Conservation (phyloP, 2,888 invertebrate species). For the Eudasyphora cyanicolor region DNA sequence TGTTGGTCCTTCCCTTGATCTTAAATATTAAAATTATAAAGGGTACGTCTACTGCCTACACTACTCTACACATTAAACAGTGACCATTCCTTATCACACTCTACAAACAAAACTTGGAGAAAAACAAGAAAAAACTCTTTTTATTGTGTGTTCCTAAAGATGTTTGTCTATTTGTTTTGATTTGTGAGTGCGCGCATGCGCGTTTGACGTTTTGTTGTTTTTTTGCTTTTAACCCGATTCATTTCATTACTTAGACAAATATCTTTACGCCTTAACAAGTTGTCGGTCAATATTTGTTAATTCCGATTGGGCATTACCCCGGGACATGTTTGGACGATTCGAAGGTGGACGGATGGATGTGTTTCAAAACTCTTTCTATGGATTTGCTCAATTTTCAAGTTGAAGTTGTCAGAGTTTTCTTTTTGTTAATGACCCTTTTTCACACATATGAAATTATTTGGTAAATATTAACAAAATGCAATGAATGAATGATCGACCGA, state of each 20-base stretch:
- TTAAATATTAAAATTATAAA: neutral
- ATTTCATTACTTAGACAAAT: constrained; percentile 54
- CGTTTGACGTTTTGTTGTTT: neutral
- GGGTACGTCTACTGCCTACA: no score
- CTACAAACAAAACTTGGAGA: constrained; percentile 20
- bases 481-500: neutral
- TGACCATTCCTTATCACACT: constrained; percentile 49
- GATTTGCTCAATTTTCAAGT: neutral
- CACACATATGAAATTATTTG: constrained; percentile 51
- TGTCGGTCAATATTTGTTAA: constrained; percentile 60
- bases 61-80: constrained; percentile 7
- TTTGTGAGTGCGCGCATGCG: constrained; percentile 22
- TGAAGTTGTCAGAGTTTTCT: neutral
- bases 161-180: constrained; percentile 28
- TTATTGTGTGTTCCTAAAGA: constrained; percentile 4
- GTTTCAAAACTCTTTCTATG: constrained; percentile 6
- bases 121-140: constrained; percentile 39
- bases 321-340: no score
- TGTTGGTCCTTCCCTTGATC: neutral
- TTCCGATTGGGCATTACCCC: constrained; percentile 44
- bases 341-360: neutral
- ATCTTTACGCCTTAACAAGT: constrained; percentile 63
- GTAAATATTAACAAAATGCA: constrained; percentile 27
- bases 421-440: constrained; percentile 52
- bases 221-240: constrained; percentile 18